Evolutionary conservation across 2,113 vertebrate genomes (phyloP).

Genomic region (Engraulis encrasicolus): DNA sequence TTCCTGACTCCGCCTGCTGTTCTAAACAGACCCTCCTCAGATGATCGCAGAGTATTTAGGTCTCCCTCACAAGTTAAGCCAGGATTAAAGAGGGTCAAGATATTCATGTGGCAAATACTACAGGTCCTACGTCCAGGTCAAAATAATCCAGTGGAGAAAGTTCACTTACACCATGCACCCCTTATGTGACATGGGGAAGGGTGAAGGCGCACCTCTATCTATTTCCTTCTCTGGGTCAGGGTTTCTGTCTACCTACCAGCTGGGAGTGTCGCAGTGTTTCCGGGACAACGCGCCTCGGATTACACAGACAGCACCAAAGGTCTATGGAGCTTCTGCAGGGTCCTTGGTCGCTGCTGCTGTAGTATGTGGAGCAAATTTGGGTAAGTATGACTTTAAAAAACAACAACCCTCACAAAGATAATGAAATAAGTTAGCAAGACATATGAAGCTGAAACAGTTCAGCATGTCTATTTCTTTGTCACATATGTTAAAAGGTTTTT

Average conservation of each 20-base stretch:
- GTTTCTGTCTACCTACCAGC: slow-evolving; percentile 81
- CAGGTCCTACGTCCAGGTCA: too few species aligned
- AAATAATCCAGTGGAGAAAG: neutral
- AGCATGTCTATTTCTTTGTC: too few species aligned
- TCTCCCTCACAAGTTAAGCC: neutral
- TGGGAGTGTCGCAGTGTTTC: slow-evolving; percentile 80
- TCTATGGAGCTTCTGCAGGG: slow-evolving; percentile 81
- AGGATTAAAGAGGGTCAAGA: neutral
- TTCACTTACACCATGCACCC: neutral
- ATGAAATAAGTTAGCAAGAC: neutral
- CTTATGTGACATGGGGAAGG: neutral
- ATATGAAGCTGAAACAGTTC: too few species aligned
- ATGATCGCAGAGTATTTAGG: neutral
- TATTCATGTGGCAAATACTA: too few species aligned
- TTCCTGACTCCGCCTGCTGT: neutral
- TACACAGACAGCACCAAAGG: slow-evolving; percentile 65
- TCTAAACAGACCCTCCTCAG: neutral
- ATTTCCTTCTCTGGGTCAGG: slow-evolving; percentile 85
- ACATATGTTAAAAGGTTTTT: too few species aligned
- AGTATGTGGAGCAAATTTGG: slow-evolving; percentile 70
- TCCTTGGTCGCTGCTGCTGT: slow-evolving; percentile 81
- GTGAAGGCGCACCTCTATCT: slow-evolving; percentile 42
- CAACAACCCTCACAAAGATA: neutral
- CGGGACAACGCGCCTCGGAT: slow-evolving; percentile 72
- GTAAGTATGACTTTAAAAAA: slow-evolving; percentile 59